Percentiles rank a stretch among this genome's conserved stretches.
Evolutionary conservation across 2,113 vertebrate genomes (phyloP).

Genomic region (Psammodynastes pulverulentus): DNA sequence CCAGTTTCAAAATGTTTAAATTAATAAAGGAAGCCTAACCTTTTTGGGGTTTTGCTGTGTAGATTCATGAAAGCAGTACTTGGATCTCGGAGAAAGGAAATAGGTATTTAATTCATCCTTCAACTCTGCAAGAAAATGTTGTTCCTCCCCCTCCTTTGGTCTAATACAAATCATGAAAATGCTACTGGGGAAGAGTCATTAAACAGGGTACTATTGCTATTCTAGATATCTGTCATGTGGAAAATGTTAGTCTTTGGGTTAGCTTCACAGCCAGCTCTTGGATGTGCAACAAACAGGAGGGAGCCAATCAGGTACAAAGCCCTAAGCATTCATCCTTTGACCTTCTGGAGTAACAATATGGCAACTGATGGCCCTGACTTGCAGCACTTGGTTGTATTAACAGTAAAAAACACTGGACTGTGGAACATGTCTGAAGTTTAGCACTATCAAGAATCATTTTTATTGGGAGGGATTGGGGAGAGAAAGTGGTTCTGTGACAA

Average conservation of each 20-base stretch:
- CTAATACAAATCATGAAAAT: conserved; percentile 6
- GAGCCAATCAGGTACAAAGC: background rate
- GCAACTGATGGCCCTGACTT: background rate
- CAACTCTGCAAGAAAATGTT: background rate
- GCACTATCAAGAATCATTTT: background rate
- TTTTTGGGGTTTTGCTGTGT: background rate
- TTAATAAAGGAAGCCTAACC: background rate
- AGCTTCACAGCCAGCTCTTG: background rate
- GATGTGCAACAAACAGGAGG: background rate
- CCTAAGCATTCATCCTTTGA: background rate
- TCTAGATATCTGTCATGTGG: conserved; percentile 10
- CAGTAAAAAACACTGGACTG: background rate
- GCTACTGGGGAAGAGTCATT: background rate
- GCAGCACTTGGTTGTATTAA: background rate
- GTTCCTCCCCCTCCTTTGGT: background rate
- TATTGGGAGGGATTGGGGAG: background rate
- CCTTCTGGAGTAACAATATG: background rate
- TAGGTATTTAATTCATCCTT: background rate
- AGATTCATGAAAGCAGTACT: background rate
- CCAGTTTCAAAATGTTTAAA: background rate
- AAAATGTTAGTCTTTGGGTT: background rate
- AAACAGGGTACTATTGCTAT: background rate
- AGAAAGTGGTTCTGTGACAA: background rate
- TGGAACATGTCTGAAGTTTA: background rate
- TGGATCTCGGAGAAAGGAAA: background rate